These are phyloP conservation scores for Gambusia affinis DNA, from an alignment of 2,113 vertebrate species.

Conservation along the genomic window DNA sequence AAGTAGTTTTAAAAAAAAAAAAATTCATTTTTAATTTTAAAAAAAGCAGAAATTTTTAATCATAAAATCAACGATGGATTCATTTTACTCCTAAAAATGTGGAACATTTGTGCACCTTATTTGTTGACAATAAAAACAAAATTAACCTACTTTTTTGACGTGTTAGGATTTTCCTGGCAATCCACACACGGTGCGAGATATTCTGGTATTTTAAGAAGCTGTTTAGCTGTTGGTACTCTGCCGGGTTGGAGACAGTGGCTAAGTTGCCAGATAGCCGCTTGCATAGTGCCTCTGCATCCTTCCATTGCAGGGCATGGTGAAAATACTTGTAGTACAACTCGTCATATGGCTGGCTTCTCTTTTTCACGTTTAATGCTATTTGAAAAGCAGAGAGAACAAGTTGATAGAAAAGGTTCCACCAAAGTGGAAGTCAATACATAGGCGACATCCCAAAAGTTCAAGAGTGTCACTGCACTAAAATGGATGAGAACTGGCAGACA, in stretches of 20 bases:
- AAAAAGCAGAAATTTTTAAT: not conserved
- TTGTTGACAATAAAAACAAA: not conserved
- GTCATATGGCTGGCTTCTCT: constrained; percentile 36
- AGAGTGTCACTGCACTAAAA: not conserved
- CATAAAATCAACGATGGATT: constrained; percentile 26
- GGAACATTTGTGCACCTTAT: constrained; percentile 4
- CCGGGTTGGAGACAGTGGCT: constrained; percentile 51
- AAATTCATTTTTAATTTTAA: no score
- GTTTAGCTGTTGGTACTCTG: constrained; percentile 62
- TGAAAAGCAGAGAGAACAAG: constrained; percentile 5
- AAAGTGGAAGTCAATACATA: not conserved
- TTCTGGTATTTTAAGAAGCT: constrained; percentile 73
- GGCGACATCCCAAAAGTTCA: not conserved
- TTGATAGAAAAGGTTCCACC: not conserved
- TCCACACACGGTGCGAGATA: constrained; percentile 78
- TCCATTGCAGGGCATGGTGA: constrained; percentile 64
- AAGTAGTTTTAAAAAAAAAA: constrained; percentile 12
- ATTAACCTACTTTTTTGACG: constrained; percentile 66
- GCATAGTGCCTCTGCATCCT: constrained; percentile 60
- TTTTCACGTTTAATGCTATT: constrained; percentile 8
- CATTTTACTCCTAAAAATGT: constrained; percentile 35
- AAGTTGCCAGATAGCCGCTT: constrained; percentile 65
- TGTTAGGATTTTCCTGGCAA: constrained; percentile 56
- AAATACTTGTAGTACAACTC: constrained; percentile 72
- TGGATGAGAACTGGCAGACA: not conserved